Conservation (phyloP, 2,888 invertebrate genomes). For the Hermodice carunculata region DNA sequence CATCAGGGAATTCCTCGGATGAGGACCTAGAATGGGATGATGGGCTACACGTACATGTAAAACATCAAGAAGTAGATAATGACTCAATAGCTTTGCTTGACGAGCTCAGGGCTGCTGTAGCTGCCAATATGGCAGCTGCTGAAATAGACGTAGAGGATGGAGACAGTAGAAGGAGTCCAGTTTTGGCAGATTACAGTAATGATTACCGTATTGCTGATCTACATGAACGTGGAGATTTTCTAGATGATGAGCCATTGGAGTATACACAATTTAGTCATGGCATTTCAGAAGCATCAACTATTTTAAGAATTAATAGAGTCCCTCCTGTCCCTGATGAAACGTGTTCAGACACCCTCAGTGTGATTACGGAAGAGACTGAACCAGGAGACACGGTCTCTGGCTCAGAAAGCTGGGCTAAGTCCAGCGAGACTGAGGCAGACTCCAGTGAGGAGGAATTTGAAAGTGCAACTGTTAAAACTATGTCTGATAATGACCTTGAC, state of each 20-base stretch:
- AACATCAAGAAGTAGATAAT: background rate
- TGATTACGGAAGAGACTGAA: conserved; percentile 57
- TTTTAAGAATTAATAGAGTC: background rate
- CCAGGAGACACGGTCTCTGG: conserved; percentile 39
- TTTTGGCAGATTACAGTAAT: conserved; percentile 1
- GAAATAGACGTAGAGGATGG: background rate
- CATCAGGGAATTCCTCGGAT: background rate
- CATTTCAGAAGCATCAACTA: too few relatives aligned
- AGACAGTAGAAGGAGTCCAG: background rate
- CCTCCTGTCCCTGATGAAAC: conserved; percentile 24
- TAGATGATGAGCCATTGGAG: conserved; percentile 8
- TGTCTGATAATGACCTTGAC: too few relatives aligned
- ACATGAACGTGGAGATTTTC: conserved; percentile 7
- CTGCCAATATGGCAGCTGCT: conserved; percentile 10
- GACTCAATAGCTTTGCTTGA: background rate
- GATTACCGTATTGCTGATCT: conserved; percentile 1
- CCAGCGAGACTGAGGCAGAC: too few relatives aligned
- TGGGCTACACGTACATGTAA: background rate
- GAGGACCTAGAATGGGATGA: conserved; percentile 19
- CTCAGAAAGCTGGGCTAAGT: background rate
- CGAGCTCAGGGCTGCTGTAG: conserved; percentile 6
- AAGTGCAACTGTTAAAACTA: too few relatives aligned
- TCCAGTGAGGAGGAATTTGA: too few relatives aligned
- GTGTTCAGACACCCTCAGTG: conserved; percentile 55
- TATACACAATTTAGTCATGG: background rate